Base-by-base conservation (phyloP, 1,140 invertebrate species). In the Trichonephila clavipes region DNA sequence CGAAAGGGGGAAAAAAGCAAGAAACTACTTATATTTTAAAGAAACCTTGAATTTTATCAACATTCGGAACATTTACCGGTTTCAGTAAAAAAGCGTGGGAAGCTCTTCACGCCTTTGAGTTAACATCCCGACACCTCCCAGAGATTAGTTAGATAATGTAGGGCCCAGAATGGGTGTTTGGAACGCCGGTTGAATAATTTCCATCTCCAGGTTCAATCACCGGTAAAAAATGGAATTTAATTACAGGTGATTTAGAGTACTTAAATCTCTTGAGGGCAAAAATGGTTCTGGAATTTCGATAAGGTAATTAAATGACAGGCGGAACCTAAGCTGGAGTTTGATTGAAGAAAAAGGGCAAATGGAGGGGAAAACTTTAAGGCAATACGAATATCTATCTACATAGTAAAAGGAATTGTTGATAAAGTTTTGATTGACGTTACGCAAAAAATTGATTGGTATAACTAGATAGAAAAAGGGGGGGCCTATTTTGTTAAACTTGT, bases 21-120 rank as follows among this genome's bases (percentile, higher is more conserved):
- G 64, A 19, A 21, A 8, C 21, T 66, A n/a, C 64, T 66, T 21
- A 66, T 66, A 66, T 66, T 66, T 66, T n/a, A 66, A 19, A 6
- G 21, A 66, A 66, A n/a, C 64, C 64, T 66, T 66, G 64, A 66
- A 66, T 66, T n/a, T 66, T 66, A n/a, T n/a, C 64, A 66, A 10
- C 34, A 4, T 40, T 40, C 4, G 34, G 34, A 40, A 40, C 34
- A 40, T 40, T 40, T 66, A 66, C 24, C 64, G 2, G 64, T n/a
- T 66, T 66, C 64, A 19, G 64, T 24, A n/a, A 2, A 66, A 2
- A n/a, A 7, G 24, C 64, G 64, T 66, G 64, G 64, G 64, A 6
- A 21, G 64, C 7, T 66, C 34, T n/a, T 66, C 64, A 66, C 64
- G 64, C 64, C 64, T n/a, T 7, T 19, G 21, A n/a, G 64, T 66